Conservation (phyloP, 2,888 invertebrate genomes). For the Drosophila tripunctata region DNA sequence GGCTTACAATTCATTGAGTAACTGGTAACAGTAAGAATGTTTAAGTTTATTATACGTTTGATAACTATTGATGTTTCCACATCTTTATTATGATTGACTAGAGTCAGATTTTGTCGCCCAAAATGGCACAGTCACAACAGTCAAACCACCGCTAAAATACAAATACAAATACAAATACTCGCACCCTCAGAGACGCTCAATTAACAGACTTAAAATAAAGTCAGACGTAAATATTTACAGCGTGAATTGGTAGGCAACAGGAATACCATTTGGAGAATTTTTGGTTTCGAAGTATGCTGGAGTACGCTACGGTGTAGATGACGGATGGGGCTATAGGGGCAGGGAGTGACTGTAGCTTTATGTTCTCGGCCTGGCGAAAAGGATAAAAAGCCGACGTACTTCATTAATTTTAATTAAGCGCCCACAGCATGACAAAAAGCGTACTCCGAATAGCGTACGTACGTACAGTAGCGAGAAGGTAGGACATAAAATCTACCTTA, state of each 20-base stretch:
- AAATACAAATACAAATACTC: neutral
- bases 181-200: constrained; percentile 37
- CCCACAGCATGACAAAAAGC: constrained; percentile 66
- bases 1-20: no score
- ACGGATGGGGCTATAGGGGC: neutral
- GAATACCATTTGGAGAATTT: constrained; percentile 22
- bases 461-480: constrained; percentile 26
- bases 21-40: no score
- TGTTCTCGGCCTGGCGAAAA: constrained; percentile 34
- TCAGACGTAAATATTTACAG: constrained; percentile 60
- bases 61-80: neutral
- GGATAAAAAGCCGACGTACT: constrained; percentile 72
- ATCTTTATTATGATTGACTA: neutral
- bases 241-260: constrained; percentile 21
- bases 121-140: neutral
- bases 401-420: constrained; percentile 77
- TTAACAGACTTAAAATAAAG: constrained; percentile 65
- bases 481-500: constrained; percentile 28
- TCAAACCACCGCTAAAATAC: neutral
- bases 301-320: neutral
- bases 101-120: neutral
- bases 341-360: constrained; percentile 1
- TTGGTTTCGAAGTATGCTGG: neutral
- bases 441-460: constrained; percentile 12
- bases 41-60: neutral